A percentile compares a stretch with the other conserved stretches of the same genome.
phyloP scores from a whole-genome alignment of 2,888 invertebrate genomes.

The Balanococcus diminutus region DNA sequence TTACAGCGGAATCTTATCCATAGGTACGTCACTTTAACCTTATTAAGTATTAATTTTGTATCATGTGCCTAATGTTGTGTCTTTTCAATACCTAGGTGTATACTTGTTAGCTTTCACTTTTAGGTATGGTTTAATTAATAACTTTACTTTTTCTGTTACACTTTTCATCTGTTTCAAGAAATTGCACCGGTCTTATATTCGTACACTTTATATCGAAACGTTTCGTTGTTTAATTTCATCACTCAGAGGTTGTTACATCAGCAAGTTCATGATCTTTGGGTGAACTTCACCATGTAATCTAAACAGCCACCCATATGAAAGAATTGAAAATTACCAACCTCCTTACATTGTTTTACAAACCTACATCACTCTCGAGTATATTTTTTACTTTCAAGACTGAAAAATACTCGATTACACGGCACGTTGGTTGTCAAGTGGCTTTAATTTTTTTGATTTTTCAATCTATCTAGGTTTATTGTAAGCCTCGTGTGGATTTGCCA shows the following conservation, averaged over 20 bases:
- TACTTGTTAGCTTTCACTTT: constrained; percentile 34
- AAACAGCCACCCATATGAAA: neutral
- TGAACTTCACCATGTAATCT: neutral
- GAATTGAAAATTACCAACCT: neutral
- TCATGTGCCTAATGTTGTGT: neutral
- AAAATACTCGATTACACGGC: neutral
- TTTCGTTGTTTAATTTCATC: neutral
- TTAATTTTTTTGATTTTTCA: neutral
- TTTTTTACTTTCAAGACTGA: neutral
- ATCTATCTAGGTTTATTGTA: neutral
- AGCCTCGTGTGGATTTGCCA: neutral
- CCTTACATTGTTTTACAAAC: neutral
- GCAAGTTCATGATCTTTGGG: neutral
- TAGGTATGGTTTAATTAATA: neutral
- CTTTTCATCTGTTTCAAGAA: neutral
- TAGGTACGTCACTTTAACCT: neutral
- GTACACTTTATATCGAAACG: neutral
- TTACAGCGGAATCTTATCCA: neutral
- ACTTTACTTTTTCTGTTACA: neutral
- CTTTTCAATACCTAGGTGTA: neutral
- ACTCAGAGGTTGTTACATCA: neutral
- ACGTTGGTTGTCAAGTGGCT: neutral
- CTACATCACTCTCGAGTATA: neutral
- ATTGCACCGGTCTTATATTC: neutral
- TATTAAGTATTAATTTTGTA: neutral